These are phyloP conservation scores for Chaetops frenatus DNA, from an alignment of 2,113 vertebrate genomes.

Conservation along the genomic window DNA sequence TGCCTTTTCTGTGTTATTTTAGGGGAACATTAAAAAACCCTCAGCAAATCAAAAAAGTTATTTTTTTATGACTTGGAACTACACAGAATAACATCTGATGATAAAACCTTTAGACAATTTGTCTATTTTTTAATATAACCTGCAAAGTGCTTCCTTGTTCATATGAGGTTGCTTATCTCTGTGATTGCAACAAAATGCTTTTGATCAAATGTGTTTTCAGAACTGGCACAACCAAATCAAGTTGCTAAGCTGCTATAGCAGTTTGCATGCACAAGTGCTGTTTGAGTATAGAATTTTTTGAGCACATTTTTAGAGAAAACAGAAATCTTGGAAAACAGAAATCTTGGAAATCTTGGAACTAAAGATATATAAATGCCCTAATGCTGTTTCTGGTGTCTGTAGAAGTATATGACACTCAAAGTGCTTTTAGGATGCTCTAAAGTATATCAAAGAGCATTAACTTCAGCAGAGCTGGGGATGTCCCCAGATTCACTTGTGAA, in stretches of 20 bases:
- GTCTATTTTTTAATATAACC: neutral
- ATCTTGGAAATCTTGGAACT: neutral
- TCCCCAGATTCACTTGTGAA: neutral
- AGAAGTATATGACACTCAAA: neutral
- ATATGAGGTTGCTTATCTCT: neutral
- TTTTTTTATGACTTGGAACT: neutral
- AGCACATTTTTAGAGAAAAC: neutral
- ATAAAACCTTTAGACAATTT: neutral
- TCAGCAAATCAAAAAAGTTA: neutral
- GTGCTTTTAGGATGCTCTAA: neutral
- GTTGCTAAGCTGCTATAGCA: neutral
- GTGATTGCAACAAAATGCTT: neutral
- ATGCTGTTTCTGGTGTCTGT: neutral
- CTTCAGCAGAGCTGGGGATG: neutral
- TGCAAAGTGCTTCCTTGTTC: neutral
- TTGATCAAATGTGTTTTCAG: neutral
- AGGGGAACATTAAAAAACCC: neutral
- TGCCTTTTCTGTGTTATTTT: neutral
- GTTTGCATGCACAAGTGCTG: neutral
- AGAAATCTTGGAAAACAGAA: neutral
- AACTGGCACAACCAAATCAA: neutral
- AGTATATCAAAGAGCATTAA: slow-evolving; percentile 4
- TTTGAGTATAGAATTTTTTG: neutral
- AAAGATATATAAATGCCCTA: neutral
- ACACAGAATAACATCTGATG: neutral